Conservation (phyloP, 2,797 vertebrate genomes). For the Cephalopachus bancanus region DNA sequence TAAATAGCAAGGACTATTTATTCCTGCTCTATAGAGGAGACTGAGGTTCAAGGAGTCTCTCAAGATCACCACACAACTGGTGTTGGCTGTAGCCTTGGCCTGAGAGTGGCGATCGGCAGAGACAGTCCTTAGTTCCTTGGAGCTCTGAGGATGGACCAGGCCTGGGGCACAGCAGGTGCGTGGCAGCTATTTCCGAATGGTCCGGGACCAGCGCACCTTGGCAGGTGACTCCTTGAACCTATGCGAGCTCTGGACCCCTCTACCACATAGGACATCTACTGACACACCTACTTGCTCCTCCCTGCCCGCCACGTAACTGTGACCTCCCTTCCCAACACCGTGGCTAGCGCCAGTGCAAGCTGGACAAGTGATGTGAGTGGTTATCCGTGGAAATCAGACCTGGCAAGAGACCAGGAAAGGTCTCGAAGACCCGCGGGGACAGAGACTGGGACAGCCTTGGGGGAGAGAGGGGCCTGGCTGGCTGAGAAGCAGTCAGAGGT, state of each 20-base stretch:
- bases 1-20: fast-evolving
- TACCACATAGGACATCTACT: fast-evolving
- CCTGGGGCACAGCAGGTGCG: fast-evolving
- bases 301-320: fast-evolving
- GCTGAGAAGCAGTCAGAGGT: fast-evolving
- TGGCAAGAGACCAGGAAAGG: background rate
- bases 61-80: fast-evolving
- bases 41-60: fast-evolving
- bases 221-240: fast-evolving
- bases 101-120: fast-evolving
- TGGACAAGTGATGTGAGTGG: fast-evolving
- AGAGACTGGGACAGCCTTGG: fast-evolving
- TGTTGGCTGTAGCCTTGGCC: background rate
- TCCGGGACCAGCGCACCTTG: background rate
- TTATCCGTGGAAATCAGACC: fast-evolving
- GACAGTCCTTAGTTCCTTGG: fast-evolving
- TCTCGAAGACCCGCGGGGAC: fast-evolving
- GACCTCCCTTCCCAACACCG: background rate
- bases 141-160: fast-evolving
- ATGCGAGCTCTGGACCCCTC: background rate
- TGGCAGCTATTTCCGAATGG: fast-evolving
- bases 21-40: background rate
- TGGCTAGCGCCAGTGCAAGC: fast-evolving
- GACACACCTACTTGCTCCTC: fast-evolving
- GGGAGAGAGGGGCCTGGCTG: fast-evolving